These are phyloP conservation scores for Cerastis rubricosa DNA, from an alignment of 2,888 invertebrate genomes.

Conservation along the genomic window DNA sequence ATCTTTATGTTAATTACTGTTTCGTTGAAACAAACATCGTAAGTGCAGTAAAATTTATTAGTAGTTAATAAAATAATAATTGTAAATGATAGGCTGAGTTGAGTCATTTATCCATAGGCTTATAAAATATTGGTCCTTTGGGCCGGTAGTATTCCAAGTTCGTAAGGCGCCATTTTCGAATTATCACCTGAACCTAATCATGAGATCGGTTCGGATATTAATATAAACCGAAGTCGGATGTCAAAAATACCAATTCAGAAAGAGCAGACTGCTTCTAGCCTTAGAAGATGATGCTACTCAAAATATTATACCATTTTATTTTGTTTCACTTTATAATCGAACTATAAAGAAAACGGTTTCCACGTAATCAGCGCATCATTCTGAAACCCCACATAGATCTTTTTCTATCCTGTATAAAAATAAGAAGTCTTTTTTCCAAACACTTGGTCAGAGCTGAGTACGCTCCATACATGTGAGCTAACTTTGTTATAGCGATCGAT, in stretches of 20 bases:
- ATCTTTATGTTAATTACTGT: constrained; percentile 46
- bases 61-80: constrained; percentile 10
- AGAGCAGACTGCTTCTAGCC: neutral
- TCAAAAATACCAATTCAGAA: neutral
- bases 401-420: neutral
- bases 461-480: neutral
- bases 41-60: constrained; percentile 30
- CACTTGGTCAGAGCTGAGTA: neutral
- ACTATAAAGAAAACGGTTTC: too few relatives aligned
- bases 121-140: constrained; percentile 14
- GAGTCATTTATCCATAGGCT: neutral
- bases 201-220: neutral
- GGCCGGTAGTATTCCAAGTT: neutral
- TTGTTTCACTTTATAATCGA: too few relatives aligned
- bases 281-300: neutral
- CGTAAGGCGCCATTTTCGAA: too few relatives aligned
- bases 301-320: neutral
- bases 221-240: neutral
- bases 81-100: constrained; percentile 1
- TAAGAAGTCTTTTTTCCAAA: neutral
- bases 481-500: constrained; percentile 16
- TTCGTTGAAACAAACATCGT: constrained; percentile 19
- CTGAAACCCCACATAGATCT: too few relatives aligned
- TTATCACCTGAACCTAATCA: too few relatives aligned
- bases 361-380: too few relatives aligned